Conservation (phyloP, 2,113 vertebrate species). For the Polyodon spathula region DNA sequence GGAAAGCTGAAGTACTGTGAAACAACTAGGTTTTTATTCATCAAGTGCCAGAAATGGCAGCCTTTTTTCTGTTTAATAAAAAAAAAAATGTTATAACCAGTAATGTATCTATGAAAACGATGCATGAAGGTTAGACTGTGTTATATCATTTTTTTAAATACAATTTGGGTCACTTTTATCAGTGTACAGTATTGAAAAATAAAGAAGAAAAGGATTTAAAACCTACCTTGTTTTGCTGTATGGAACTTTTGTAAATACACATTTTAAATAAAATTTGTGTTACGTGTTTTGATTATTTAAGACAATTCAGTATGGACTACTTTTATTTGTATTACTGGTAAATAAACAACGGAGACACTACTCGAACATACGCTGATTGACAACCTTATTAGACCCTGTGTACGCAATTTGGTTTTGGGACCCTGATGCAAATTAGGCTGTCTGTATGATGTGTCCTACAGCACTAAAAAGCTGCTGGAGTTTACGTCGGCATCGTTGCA, state of each 20-base stretch:
- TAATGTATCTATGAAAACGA: background rate
- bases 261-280: constrained; percentile 13
- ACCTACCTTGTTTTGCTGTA: constrained; percentile 20
- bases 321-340: no score
- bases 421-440: no score
- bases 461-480: no score
- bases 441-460: no score
- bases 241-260: constrained; percentile 38
- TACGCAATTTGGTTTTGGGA: no score
- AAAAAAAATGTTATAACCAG: background rate
- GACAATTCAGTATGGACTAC: no score
- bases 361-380: no score
- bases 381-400: no score
- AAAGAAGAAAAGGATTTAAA: constrained; percentile 1
- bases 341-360: no score
- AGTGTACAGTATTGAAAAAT: constrained; percentile 12
- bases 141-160: constrained; percentile 2
- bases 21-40: constrained; percentile 3
- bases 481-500: no score
- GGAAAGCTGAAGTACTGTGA: background rate
- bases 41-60: background rate
- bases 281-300: constrained; percentile 10
- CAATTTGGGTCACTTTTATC: constrained; percentile 14
- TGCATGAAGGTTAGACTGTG: background rate
- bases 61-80: background rate